These are phyloP conservation scores for Cybosia mesomella DNA, from an alignment of 2,888 invertebrate species.

Conservation along the genomic window DNA sequence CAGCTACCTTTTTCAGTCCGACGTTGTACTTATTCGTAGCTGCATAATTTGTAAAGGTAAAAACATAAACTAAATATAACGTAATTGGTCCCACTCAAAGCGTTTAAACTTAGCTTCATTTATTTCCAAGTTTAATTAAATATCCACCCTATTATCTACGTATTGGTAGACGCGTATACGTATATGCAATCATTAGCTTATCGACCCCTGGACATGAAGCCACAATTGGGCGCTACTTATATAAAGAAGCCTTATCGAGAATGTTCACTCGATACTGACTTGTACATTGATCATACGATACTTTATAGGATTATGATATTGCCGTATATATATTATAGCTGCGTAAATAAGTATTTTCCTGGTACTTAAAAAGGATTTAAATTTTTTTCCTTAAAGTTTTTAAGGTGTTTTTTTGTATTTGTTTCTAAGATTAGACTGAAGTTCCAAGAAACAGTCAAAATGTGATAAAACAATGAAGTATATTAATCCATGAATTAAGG, in stretches of 20 bases:
- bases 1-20: background rate
- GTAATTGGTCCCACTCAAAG: slow-evolving; percentile 27
- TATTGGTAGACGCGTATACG: slow-evolving; percentile 15
- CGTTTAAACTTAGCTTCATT: slow-evolving; percentile 38
- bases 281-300: slow-evolving; percentile 58
- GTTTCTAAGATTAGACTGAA: background rate
- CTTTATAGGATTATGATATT: slow-evolving; percentile 49
- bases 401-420: background rate
- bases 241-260: slow-evolving; percentile 75
- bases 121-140: slow-evolving; percentile 54
- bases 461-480: background rate
- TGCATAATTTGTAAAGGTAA: background rate
- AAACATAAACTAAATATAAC: slow-evolving; percentile 2
- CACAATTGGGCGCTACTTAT: slow-evolving; percentile 76
- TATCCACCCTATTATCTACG: slow-evolving; percentile 25
- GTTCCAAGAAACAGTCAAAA: background rate
- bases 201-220: slow-evolving; percentile 71
- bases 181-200: slow-evolving; percentile 50
- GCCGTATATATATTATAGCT: slow-evolving; percentile 11
- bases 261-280: slow-evolving; percentile 67
- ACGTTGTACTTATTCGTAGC: too few relatives aligned
- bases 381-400: background rate
- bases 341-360: slow-evolving; percentile 7
- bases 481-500: background rate
- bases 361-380: background rate